Percentiles rank a stretch among this genome's conserved stretches.
Conservation (phyloP, 2,888 invertebrate genomes). For the Lochmaea capreae region DNA sequence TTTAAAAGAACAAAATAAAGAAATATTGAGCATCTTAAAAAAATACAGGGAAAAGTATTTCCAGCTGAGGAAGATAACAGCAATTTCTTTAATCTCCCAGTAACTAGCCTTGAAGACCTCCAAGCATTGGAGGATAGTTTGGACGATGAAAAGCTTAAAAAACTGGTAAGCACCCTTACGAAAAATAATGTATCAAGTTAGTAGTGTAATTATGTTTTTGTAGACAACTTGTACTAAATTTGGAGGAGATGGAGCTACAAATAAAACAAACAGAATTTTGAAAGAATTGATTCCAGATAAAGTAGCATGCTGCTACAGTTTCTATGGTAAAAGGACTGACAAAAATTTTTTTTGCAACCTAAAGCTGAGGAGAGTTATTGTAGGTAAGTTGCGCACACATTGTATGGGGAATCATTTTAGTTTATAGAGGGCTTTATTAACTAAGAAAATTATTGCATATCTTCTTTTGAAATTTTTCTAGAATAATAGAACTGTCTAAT, state of each 20-base stretch:
- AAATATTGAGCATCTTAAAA: constrained; percentile 14
- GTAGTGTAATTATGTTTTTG: constrained; percentile 7
- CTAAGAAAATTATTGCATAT: constrained; percentile 15
- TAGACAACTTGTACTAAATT: constrained; percentile 27
- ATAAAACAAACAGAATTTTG: constrained; percentile 30
- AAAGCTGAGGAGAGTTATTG: constrained; percentile 22
- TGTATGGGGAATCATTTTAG: constrained; percentile 21
- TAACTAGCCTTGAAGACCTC: constrained; percentile 27
- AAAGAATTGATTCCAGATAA: constrained; percentile 25
- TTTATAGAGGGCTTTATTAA: constrained; percentile 16
- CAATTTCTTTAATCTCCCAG: constrained; percentile 19
- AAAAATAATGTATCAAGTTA: constrained; percentile 23
- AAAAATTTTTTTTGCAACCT: constrained; percentile 28
- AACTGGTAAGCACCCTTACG: constrained; percentile 19
- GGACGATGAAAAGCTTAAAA: constrained; percentile 20
- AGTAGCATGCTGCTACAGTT: constrained; percentile 23
- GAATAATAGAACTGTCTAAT: no score
- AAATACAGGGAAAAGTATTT: no score
- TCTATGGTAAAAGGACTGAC: constrained; percentile 25
- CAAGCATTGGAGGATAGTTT: constrained; percentile 18
- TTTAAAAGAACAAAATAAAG: constrained; percentile 25
- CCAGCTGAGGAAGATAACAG: constrained; percentile 14
- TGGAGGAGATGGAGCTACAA: constrained; percentile 30
- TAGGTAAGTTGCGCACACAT: constrained; percentile 18
- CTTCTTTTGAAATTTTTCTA: no score